A percentile compares a stretch with the other conserved stretches of the same genome.
These are phyloP conservation scores for Hyles vespertilio DNA, from an alignment of 1,140 invertebrate species.

Conservation along the genomic window DNA sequence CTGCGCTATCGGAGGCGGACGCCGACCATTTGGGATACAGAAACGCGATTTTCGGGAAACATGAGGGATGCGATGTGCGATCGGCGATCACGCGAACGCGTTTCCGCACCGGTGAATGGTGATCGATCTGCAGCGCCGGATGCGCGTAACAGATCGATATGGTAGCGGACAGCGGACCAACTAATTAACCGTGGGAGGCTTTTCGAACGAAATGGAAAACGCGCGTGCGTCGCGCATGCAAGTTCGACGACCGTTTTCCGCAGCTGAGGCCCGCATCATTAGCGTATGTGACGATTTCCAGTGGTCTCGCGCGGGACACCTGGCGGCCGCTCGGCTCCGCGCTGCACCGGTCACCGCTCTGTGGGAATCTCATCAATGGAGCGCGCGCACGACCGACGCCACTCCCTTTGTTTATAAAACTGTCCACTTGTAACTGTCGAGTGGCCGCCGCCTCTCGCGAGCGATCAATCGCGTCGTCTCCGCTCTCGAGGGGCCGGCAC, in stretches of 20 bases:
- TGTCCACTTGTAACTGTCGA: conserved; percentile 61
- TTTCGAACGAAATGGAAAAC: conserved; percentile 17
- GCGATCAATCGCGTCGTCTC: conserved; percentile 29
- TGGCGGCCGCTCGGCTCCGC: conserved; percentile 35
- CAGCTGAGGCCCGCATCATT: conserved; percentile 32
- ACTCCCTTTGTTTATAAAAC: conserved; percentile 71
- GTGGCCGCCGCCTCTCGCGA: conserved; percentile 40
- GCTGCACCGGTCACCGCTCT: conserved; percentile 29
- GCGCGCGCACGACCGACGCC: conserved; percentile 54
- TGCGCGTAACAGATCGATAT: conserved; percentile 14
- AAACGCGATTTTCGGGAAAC: conserved; percentile 46
- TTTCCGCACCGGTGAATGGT: conserved; percentile 37
- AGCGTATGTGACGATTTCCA: conserved; percentile 39
- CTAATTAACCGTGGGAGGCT: conserved; percentile 10
- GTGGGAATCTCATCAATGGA: conserved; percentile 70
- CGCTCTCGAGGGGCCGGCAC: conserved; percentile 15
- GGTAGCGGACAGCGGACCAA: too few species aligned
- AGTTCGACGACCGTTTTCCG: conserved; percentile 33
- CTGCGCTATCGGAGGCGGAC: conserved; percentile 50
- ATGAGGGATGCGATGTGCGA: conserved; percentile 19
- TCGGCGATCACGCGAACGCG: conserved; percentile 51
- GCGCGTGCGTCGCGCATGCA: conserved; percentile 12
- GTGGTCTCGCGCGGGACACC: conserved; percentile 44
- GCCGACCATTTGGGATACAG: conserved; percentile 46
- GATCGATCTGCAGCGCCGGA: conserved; percentile 50